Base-by-base conservation (phyloP, 2,113 vertebrate species). In the Amphiprion ocellaris region DNA sequence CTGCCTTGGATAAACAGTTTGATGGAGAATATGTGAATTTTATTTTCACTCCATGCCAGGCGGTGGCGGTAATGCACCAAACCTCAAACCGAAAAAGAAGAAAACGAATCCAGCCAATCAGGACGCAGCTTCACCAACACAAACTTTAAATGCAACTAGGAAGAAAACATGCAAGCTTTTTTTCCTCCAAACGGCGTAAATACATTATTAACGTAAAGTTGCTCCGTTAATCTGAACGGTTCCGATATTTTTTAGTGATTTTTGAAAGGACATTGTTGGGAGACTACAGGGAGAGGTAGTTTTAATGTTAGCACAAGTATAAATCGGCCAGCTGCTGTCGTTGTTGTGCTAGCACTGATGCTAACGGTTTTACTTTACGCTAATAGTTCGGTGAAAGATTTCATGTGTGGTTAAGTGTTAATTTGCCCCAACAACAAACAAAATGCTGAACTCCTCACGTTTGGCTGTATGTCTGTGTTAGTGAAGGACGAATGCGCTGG, bases 41-140 rank as follows among this genome's bases (percentile, higher is more conserved):
- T 30, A 30, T 30, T 30, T 30, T 30, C 21, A 16, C 55, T 39
- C 1, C 12, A 11, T 1, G 19, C 50, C 81, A 9, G 2, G 5
- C 6, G 75, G 52, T 4, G 74, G 67, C 68, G 21, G 2, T 19
- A 24, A 17, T 9, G 16, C 9, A 0, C 4, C 4, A 2, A 23
- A 19, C 55, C 11, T 12, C 16, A n/a, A 30, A 5, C 46, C 4
- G 50, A 84, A 89, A 68, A 80, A 64, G 17, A 79, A 44, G 41
- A 44, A 44, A 12, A 44, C 14, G 41, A 19, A 46, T 1, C 10
- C 2, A 60, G 41, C 81, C 86, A 86, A 86, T 84, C 54, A 55
- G 0, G 14, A 41, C 5, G 2, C 21, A 50, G 5, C 30, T 30
- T 30, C 4, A 5, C 37, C 23, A 60, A 60, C 16, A 69, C 4